A percentile compares a stretch with the other conserved stretches of the same genome.
phyloP scores from a whole-genome alignment of 2,113 vertebrate species.

The Prinia subflava region DNA sequence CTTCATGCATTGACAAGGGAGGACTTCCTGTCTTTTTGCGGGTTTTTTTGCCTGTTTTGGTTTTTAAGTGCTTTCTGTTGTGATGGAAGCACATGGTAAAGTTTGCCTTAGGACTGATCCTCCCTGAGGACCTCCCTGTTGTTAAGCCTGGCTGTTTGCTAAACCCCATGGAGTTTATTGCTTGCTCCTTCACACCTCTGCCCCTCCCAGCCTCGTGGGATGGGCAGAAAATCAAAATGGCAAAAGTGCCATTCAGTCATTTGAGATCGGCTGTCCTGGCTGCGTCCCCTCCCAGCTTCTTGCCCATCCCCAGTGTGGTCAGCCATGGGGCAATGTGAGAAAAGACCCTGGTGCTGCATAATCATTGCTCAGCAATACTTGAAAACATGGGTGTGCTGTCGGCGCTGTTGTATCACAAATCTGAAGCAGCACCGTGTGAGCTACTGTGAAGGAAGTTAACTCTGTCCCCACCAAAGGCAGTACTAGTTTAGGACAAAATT shows the following conservation, averaged over 20 bases:
- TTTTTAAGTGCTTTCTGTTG: neutral
- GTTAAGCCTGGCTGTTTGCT: fast-evolving
- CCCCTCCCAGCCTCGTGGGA: fast-evolving
- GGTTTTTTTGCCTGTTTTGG: fast-evolving
- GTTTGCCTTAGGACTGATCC: neutral
- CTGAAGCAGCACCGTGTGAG: neutral
- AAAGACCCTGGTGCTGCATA: neutral
- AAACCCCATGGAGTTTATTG: neutral
- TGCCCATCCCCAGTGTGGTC: neutral
- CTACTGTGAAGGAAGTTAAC: neutral
- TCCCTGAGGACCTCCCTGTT: neutral
- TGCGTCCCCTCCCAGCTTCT: fast-evolving
- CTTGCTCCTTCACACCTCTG: fast-evolving
- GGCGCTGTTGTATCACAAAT: neutral
- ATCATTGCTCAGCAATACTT: neutral
- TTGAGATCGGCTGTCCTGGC: neutral
- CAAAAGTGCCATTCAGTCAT: neutral
- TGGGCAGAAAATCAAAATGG: neutral
- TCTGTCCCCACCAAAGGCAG: neutral
- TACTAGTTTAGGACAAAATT: too few species aligned
- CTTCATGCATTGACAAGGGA: fast-evolving
- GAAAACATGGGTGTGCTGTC: neutral
- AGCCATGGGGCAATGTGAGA: neutral
- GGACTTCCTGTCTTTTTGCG: neutral
- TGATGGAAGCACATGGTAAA: neutral